phyloP scores from a whole-genome alignment of 2,113 vertebrate species.

The Excalfactoria chinensis region DNA sequence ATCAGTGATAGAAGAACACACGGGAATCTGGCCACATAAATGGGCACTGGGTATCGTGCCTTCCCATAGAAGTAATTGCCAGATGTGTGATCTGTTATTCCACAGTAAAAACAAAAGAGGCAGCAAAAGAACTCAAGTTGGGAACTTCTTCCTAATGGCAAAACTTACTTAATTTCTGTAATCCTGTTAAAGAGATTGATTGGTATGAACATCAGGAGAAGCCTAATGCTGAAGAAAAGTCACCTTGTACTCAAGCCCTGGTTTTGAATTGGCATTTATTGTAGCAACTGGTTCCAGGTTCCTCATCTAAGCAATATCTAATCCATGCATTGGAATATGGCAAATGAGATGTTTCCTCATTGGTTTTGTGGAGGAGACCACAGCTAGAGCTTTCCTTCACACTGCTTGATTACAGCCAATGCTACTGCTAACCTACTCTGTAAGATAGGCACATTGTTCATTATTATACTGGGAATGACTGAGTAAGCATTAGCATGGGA shows the following conservation, averaged over 20 bases:
- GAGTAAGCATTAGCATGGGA: not conserved
- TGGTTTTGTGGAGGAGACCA: not conserved
- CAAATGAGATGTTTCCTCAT: not conserved
- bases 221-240: not conserved
- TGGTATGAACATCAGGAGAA: not conserved
- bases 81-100: not conserved
- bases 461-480: not conserved
- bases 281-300: not conserved
- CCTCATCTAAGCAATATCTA: not conserved
- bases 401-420: not conserved
- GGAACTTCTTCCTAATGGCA: not conserved
- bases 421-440: not conserved
- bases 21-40: not conserved
- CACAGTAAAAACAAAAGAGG: not conserved
- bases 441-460: not conserved
- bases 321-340: accelerated
- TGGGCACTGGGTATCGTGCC: not conserved
- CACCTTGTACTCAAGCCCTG: not conserved
- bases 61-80: not conserved
- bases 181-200: not conserved
- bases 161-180: not conserved
- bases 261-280: not conserved
- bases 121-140: not conserved
- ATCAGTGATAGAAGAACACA: not conserved
- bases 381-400: not conserved